Percentiles rank a stretch among this genome's conserved stretches.
Evolutionary conservation across 2,888 invertebrate genomes (phyloP).

Genomic region (Xiphydria camelus): DNA sequence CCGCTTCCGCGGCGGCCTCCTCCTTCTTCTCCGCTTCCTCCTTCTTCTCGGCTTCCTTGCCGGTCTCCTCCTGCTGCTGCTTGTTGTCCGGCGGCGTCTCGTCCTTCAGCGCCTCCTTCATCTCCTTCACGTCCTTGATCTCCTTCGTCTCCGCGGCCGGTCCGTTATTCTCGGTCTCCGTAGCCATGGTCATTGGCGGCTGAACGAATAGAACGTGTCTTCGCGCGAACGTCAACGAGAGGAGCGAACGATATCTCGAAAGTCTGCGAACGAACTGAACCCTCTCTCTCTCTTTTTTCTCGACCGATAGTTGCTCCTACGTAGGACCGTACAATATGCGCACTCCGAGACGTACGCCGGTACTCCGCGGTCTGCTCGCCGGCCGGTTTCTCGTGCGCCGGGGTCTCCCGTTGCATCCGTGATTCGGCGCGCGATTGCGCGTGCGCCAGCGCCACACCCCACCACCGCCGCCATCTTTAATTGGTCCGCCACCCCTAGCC

Average conservation of each 20-base stretch:
- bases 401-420: conserved; percentile 11
- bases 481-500: conserved; percentile 25
- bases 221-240: no score
- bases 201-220: no score
- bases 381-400: conserved; percentile 22
- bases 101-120: conserved; percentile 61
- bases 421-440: conserved; percentile 28
- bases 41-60: conserved; percentile 52
- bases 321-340: neutral
- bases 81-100: conserved; percentile 52
- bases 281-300: neutral
- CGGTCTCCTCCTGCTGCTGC: conserved; percentile 44
- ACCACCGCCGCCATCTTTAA: conserved; percentile 45
- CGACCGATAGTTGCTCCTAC: neutral
- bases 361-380: conserved; percentile 14
- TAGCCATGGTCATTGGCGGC: conserved; percentile 73
- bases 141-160: conserved; percentile 67
- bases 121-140: conserved; percentile 62
- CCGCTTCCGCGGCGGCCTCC: conserved; percentile 60
- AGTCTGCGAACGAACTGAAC: no score
- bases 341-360: conserved; percentile 4
- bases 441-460: conserved; percentile 52
- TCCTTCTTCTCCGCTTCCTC: conserved; percentile 49
- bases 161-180: conserved; percentile 75
- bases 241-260: no score